Percentiles rank a stretch among this genome's conserved stretches.
phyloP scores from a whole-genome alignment of 2,797 vertebrate genomes.

The Schizothorax lantsangensis region DNA sequence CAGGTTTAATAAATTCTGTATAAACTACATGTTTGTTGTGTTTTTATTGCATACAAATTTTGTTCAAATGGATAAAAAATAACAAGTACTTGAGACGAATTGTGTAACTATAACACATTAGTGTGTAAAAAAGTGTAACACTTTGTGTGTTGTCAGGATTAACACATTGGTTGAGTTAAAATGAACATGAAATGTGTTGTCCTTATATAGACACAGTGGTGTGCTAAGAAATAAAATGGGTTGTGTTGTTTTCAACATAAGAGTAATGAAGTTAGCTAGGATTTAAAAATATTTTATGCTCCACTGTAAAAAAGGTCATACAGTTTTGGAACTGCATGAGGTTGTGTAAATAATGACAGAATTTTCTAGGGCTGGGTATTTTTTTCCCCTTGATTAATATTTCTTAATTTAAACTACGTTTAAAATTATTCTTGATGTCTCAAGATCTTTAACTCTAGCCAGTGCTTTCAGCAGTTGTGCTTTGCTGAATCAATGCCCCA shows the following conservation, averaged over 20 bases:
- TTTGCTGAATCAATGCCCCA: too few species aligned
- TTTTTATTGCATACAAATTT: not conserved
- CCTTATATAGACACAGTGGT: not conserved
- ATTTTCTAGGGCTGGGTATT: too few species aligned
- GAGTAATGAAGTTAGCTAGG: not conserved
- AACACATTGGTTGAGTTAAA: not conserved
- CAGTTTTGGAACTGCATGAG: too few species aligned
- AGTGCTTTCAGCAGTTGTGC: too few species aligned
- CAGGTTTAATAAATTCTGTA: not conserved
- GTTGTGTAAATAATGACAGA: too few species aligned
- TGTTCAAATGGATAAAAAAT: not conserved
- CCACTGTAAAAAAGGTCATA: too few species aligned
- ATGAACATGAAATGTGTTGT: not conserved
- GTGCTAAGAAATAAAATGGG: not conserved
- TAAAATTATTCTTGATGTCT: too few species aligned
- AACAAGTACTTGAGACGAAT: not conserved
- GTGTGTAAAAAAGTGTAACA: not conserved
- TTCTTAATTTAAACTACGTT: too few species aligned
- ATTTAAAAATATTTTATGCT: too few species aligned
- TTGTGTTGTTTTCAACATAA: not conserved
- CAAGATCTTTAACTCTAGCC: too few species aligned
- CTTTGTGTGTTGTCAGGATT: not conserved
- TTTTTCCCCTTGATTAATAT: too few species aligned
- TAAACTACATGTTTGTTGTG: not conserved
- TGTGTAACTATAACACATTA: not conserved